Evolutionary conservation across 2,797 vertebrate genomes (phyloP).

Genomic region (Urophycis tenuis): DNA sequence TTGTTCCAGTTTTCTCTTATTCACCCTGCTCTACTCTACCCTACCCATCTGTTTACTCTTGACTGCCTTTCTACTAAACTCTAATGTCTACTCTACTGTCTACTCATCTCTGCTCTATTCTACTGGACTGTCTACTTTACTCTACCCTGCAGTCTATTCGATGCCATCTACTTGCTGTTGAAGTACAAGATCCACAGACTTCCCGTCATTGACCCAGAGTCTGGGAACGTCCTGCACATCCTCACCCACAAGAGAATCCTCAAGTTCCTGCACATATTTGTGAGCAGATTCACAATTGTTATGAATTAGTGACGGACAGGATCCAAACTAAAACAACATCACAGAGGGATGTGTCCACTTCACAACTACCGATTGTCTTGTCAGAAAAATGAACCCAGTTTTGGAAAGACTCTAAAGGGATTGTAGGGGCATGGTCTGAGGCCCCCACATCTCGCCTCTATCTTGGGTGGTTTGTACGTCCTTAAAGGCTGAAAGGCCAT

Average conservation of each 20-base stretch:
- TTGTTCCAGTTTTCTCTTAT: neutral
- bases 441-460: no score
- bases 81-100: neutral
- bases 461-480: no score
- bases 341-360: no score
- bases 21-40: neutral
- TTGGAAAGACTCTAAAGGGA: no score
- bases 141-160: conserved; percentile 60
- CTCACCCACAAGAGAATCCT: conserved; percentile 91
- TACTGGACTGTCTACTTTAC: no score
- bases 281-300: conserved; percentile 58
- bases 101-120: neutral
- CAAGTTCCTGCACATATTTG: conserved; percentile 92
- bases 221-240: conserved; percentile 85
- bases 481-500: no score
- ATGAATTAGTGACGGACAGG: neutral
- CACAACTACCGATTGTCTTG: no score
- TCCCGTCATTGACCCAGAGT: conserved; percentile 82
- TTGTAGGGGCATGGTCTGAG: no score
- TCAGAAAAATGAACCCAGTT: no score
- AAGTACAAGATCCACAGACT: conserved; percentile 87
- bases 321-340: neutral
- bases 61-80: neutral
- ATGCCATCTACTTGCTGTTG: conserved; percentile 67
- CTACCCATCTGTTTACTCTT: neutral